Evolutionary conservation across 2,113 vertebrate species (phyloP).

Genomic region (Podarcis muralis): DNA sequence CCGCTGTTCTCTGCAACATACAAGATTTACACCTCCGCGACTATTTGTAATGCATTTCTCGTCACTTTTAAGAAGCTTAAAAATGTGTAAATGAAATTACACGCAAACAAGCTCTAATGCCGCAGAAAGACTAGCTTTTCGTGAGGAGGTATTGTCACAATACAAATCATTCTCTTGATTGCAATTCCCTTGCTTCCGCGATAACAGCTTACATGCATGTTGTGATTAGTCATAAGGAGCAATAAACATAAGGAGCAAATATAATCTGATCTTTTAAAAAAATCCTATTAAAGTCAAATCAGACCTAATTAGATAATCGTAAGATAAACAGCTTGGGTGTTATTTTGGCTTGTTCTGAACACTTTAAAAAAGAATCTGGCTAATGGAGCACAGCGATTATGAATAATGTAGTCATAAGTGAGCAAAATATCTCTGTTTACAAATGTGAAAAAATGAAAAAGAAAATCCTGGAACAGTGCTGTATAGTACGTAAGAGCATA

Average conservation of each 20-base stretch:
- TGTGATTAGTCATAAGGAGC: slow-evolving; percentile 54
- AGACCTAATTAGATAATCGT: slow-evolving; percentile 50
- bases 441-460: not conserved
- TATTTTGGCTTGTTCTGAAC: slow-evolving; percentile 45
- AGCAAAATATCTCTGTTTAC: not conserved
- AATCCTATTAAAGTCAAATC: slow-evolving; percentile 52
- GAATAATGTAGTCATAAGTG: slow-evolving; percentile 24
- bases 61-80: slow-evolving; percentile 6
- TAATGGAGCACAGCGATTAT: slow-evolving; percentile 40
- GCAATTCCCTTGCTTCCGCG: slow-evolving; percentile 50
- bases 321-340: slow-evolving; percentile 32
- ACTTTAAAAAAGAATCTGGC: slow-evolving; percentile 40
- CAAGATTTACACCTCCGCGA: not conserved
- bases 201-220: slow-evolving; percentile 43
- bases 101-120: not conserved
- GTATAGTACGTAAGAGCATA: slow-evolving; percentile 38
- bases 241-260: slow-evolving; percentile 47
- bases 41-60: not conserved
- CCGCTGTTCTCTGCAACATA: not conserved
- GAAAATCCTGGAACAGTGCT: not conserved
- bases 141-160: slow-evolving; percentile 14
- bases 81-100: slow-evolving; percentile 19
- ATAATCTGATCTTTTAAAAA: slow-evolving; percentile 49
- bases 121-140: slow-evolving; percentile 12
- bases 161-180: slow-evolving; percentile 33